Conservation (phyloP, 2,113 vertebrate genomes). For the Pomatostomus ruficeps region DNA sequence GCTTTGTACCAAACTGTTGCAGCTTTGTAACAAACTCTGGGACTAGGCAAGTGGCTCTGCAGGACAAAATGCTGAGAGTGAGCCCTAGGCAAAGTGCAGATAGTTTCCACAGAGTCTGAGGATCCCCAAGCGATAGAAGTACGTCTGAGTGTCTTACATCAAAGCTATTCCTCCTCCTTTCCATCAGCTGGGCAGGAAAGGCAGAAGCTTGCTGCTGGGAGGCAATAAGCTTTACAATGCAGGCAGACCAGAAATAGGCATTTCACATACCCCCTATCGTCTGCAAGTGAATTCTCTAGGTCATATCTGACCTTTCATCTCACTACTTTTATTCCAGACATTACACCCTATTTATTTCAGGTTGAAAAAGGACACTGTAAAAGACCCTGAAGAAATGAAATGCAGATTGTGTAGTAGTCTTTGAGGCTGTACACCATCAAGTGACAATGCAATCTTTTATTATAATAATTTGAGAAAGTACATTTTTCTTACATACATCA, state of each 20-base stretch:
- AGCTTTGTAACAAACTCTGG: neutral
- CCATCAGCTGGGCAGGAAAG: neutral
- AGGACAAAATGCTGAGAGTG: neutral
- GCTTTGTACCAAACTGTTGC: neutral
- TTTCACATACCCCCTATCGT: neutral
- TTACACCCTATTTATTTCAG: neutral
- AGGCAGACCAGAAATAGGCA: neutral
- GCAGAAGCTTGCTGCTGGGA: neutral
- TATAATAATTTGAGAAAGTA: neutral
- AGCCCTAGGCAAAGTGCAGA: neutral
- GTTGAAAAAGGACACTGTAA: neutral
- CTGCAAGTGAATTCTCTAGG: neutral
- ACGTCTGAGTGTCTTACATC: neutral
- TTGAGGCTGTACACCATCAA: neutral
- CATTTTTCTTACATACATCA: neutral
- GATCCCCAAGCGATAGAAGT: rapidly evolving
- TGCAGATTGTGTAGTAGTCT: neutral
- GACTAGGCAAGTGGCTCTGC: neutral
- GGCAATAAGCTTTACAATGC: neutral
- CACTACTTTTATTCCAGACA: neutral
- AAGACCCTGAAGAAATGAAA: neutral
- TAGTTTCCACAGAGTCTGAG: neutral
- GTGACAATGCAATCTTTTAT: neutral
- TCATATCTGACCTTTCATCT: neutral
- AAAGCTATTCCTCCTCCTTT: neutral